Evolutionary conservation across 2,888 invertebrate species (phyloP), one percentile per base, ranked within the genome.

Genomic region (Callinectes sapidus): DNA sequence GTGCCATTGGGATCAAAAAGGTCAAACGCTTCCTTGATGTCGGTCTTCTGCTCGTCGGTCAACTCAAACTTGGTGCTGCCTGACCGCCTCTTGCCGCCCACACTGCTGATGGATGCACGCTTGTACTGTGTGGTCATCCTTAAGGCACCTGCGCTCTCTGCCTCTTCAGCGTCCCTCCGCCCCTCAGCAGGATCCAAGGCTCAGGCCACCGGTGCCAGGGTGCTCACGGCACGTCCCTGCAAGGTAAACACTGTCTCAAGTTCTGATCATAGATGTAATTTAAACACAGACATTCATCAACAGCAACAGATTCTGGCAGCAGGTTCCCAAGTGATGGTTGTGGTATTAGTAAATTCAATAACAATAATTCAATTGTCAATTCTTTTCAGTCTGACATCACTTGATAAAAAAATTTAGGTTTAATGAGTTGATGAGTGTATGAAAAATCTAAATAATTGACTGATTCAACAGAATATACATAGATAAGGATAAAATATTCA

Each of bases 11-110:
- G 97, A 96, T 99, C 99, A 96, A 99, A 99, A 28, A 99, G 96
- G 96, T 98, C 98, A 95, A 99, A 99, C 0, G 99, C 99, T 96
- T 99, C 98, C 96, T 98, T 97, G 93, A 99, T 98, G 95, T 99
- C 99, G 89, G 97, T 97, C 95, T 98, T 97, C 95, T 99, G 98
- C 95, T 98, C 98, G 94, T 98, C 98, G 8, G 97, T 97, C 23
- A 99, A 96, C 95, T 99, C 98, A 87, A 94, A 94, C 90, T 94
- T 94, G 35, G 91, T 92, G 92, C 94, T 94, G 14, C 93, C 93
- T 48, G 94, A 94, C 61, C 94, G 88, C 77, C 94, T 87, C 55
- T 94, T 94, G 42, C 92, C 94, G 55, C 93, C 91, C 35, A 90
- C 77, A 48, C 94, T 93, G 77, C 91, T 91, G 14, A 94, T 87